phyloP scores from a whole-genome alignment of 2,113 vertebrate genomes.

The Tiliqua scincoides region DNA sequence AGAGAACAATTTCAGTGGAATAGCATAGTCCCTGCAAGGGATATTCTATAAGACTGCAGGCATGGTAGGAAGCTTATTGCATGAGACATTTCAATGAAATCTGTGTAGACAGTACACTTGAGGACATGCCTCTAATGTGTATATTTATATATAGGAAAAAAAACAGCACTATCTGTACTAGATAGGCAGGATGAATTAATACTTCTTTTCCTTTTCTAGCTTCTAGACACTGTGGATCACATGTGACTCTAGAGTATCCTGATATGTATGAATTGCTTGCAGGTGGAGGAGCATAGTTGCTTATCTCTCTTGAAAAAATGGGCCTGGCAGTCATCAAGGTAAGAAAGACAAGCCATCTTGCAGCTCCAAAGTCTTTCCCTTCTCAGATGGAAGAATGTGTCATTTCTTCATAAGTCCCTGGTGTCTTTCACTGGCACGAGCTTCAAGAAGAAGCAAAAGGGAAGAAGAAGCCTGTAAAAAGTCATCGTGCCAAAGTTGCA shows the following conservation, averaged over 20 bases:
- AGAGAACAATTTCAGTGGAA: neutral
- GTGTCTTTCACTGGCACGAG: conserved; percentile 5
- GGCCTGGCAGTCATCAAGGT: neutral
- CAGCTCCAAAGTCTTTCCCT: conserved; percentile 30
- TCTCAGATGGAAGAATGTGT: conserved; percentile 30
- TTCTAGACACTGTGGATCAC: neutral
- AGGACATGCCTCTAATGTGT: fast-evolving
- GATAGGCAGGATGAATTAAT: neutral
- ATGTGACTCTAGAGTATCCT: neutral
- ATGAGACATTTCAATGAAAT: conserved; percentile 1
- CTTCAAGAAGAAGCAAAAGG: fast-evolving
- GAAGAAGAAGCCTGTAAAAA: conserved; percentile 49
- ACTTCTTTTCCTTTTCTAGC: conserved; percentile 27
- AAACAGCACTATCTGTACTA: neutral
- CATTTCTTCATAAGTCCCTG: conserved; percentile 41
- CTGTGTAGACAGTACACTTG: neutral
- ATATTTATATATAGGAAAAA: neutral
- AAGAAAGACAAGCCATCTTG: conserved; percentile 44
- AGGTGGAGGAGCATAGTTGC: conserved; percentile 25
- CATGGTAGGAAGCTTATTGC: neutral
- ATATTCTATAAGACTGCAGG: neutral
- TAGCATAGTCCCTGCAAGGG: neutral
- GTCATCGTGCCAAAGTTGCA: conserved; percentile 59
- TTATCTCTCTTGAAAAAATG: neutral
- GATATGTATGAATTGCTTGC: neutral